These are phyloP conservation scores for Operophtera brumata DNA, from an alignment of 2,888 invertebrate species.

Conservation along the genomic window DNA sequence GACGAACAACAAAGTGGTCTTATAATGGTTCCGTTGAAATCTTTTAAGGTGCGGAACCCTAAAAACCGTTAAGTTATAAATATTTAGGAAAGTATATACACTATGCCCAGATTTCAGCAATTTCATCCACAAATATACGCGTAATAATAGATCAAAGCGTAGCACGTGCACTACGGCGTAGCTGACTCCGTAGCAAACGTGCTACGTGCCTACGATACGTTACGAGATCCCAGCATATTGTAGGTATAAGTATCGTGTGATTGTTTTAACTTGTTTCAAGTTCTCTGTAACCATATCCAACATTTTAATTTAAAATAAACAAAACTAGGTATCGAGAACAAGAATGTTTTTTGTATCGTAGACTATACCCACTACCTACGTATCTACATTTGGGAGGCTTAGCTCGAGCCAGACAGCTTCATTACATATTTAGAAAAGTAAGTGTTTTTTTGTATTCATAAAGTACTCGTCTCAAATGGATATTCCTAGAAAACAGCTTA, in stretches of 20 bases:
- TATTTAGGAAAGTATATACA: too few species aligned
- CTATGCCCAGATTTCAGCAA: too few species aligned
- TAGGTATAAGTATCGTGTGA: not conserved
- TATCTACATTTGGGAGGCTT: not conserved
- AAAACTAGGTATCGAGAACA: not conserved
- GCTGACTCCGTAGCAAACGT: constrained; percentile 15
- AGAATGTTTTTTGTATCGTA: not conserved
- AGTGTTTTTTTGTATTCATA: not conserved
- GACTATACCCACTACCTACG: not conserved
- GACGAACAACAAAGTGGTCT: too few species aligned
- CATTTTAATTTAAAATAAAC: not conserved
- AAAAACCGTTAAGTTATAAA: too few species aligned
- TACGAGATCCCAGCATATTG: constrained; percentile 3
- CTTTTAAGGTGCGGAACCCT: too few species aligned
- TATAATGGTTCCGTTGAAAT: too few species aligned
- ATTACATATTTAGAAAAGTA: not conserved
- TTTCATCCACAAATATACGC: not conserved
- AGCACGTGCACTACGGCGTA: constrained; percentile 14
- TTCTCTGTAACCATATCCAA: not conserved
- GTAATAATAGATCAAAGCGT: constrained; percentile 11
- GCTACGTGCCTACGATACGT: constrained; percentile 15
- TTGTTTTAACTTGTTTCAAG: constrained; percentile 5
- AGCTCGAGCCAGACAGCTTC: not conserved
- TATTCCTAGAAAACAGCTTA: not conserved
- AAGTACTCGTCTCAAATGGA: not conserved